Base-by-base conservation (phyloP, 2,888 invertebrate species). In the Cremastobaeus sp. region DNA sequence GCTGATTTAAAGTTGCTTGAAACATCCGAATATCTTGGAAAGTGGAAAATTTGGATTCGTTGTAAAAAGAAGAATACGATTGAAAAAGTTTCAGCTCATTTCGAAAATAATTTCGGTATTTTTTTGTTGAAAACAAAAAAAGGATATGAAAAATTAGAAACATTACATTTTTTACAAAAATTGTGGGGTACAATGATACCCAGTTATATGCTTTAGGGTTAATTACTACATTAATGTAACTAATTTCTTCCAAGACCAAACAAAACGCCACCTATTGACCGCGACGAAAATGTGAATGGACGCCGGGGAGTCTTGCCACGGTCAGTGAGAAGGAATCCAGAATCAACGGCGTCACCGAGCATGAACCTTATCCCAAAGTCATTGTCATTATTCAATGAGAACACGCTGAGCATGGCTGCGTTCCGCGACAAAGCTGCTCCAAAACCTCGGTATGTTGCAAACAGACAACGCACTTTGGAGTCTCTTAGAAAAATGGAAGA, bases 211-310 rank as follows among this genome's bases (percentile, higher is more conserved):
- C n/a, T n/a, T n/a, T n/a, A n/a, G n/a, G n/a, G n/a, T n/a, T n/a
- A n/a, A n/a, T n/a, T n/a, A n/a, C n/a, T n/a, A n/a, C n/a, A n/a
- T n/a, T n/a, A n/a, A n/a, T n/a, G n/a, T n/a, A n/a, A n/a, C n/a
- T n/a, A n/a, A n/a, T 37, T 59, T 28, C 48, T 60, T 47, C n/a
- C 5, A 32, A 84, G 83, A 78, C 90, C 90, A 81, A 90, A 89
- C 76, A 85, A 89, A 72, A 88, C 89, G 57, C 71, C 64, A 50
- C 89, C 89, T 35, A 79, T 91, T 54, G 93, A 93, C 83, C 89
- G 90, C 82, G 94, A 94, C 84, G 92, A 92, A 77, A 93, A 94
- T 85, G 91, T 94, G 18, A 94, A 94, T 88, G 94, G 94, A 0
- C 90, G 91, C 77, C 89, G 92, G 79, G 93, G 93, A 39, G 81